phyloP scores from a whole-genome alignment of 2,797 vertebrate genomes.

The Mormyrops attenuatus region DNA sequence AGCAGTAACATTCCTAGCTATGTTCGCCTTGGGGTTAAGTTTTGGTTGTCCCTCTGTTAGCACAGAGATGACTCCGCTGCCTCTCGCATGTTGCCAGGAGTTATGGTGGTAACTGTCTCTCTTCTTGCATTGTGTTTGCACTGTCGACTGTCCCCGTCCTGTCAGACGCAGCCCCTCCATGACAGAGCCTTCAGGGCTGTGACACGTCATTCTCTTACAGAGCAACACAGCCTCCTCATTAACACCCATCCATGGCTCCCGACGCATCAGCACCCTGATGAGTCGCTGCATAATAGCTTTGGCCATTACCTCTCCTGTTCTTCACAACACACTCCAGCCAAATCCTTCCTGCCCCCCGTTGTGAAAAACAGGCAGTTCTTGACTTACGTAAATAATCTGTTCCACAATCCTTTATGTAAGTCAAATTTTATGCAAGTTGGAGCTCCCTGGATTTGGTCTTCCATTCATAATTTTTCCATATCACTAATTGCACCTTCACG shows the following conservation, averaged over 20 bases:
- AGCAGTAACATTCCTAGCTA: not conserved
- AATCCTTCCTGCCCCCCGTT: not conserved
- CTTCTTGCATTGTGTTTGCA: not conserved
- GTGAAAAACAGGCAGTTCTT: not conserved
- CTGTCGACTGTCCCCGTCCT: not conserved
- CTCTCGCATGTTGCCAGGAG: not conserved
- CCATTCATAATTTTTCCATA: not conserved
- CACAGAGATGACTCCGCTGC: not conserved
- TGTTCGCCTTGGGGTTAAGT: not conserved
- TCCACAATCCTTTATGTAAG: not conserved
- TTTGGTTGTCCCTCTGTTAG: not conserved
- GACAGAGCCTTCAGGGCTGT: not conserved
- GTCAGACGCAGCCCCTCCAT: not conserved
- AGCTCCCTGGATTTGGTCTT: not conserved
- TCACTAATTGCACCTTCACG: not conserved
- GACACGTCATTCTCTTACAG: slow-evolving; percentile 5
- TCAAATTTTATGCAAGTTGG: not conserved
- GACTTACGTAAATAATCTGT: not conserved
- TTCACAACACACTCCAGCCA: not conserved
- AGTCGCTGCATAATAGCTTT: slow-evolving; percentile 25
- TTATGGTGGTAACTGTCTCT: not conserved
- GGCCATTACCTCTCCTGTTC: slow-evolving; percentile 30
- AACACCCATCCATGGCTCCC: slow-evolving; percentile 32
- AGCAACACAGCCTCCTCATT: slow-evolving; percentile 34
- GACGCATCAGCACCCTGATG: slow-evolving; percentile 39